Percentiles rank a stretch among this genome's conserved stretches.
phyloP scores from a whole-genome alignment of 1,140 invertebrate genomes.

The Papilio xuthus region DNA sequence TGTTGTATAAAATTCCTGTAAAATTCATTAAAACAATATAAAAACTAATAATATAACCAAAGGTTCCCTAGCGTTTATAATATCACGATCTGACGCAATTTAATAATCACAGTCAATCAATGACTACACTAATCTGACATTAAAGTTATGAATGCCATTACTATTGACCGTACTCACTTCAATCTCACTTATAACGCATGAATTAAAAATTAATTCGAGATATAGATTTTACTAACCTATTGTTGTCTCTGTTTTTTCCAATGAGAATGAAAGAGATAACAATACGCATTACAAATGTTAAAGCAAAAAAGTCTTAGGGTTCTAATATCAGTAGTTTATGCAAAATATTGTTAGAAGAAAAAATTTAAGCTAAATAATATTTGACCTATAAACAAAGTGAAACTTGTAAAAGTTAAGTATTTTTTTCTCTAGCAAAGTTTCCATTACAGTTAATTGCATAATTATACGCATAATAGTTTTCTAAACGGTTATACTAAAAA shows the following conservation, averaged over 20 bases:
- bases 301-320: background rate
- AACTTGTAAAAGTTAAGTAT: too few relatives aligned
- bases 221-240: too few relatives aligned
- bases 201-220: background rate
- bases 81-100: conserved; percentile 52
- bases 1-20: conserved; percentile 23
- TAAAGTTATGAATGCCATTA: background rate
- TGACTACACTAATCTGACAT: conserved; percentile 48
- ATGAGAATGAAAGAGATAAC: too few relatives aligned
- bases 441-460: background rate
- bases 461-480: background rate
- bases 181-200: background rate
- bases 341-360: background rate
- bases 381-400: too few relatives aligned
- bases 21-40: conserved; percentile 37
- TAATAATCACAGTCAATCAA: conserved; percentile 54
- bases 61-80: conserved; percentile 41
- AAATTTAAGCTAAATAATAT: background rate
- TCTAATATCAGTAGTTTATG: background rate
- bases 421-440: too few relatives aligned
- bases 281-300: background rate
- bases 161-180: background rate
- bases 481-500: background rate
- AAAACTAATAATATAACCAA: conserved; percentile 45
- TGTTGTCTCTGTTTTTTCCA: too few relatives aligned